phyloP scores from a whole-genome alignment of 2,797 vertebrate genomes.

The Oreonectes daqikongensis region DNA sequence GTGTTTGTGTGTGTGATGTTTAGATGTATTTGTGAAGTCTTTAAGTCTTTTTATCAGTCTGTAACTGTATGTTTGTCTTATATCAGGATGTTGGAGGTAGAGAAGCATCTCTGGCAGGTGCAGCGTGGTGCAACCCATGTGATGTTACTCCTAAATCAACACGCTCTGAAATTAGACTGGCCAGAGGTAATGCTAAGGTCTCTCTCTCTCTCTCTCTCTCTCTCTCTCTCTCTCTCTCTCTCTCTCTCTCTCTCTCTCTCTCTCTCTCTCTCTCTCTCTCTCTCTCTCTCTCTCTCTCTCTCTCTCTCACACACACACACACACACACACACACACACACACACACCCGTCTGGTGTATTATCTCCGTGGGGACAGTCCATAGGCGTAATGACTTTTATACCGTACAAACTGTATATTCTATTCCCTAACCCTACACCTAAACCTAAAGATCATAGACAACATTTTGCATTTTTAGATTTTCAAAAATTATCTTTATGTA shows the following conservation, averaged over 20 bases:
- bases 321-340: too few relatives aligned
- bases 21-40: slow-evolving; percentile 5
- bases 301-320: too few relatives aligned
- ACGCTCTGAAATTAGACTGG: slow-evolving; percentile 59
- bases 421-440: too few relatives aligned
- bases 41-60: background rate
- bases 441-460: too few relatives aligned
- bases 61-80: slow-evolving; percentile 19
- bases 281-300: background rate
- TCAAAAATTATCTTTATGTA: too few relatives aligned
- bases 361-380: too few relatives aligned
- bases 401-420: too few relatives aligned
- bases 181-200: slow-evolving; percentile 74
- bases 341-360: too few relatives aligned
- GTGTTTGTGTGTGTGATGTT: slow-evolving; percentile 20
- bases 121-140: slow-evolving; percentile 60
- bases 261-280: background rate
- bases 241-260: slow-evolving; percentile 23
- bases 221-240: slow-evolving; percentile 18
- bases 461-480: too few relatives aligned
- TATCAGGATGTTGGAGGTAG: slow-evolving; percentile 64
- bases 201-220: slow-evolving; percentile 21
- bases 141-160: slow-evolving; percentile 62
- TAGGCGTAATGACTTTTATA: too few relatives aligned
- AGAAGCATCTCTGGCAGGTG: slow-evolving; percentile 56